Conservation (phyloP, 2,113 vertebrate species). For the Perca flavescens region DNA sequence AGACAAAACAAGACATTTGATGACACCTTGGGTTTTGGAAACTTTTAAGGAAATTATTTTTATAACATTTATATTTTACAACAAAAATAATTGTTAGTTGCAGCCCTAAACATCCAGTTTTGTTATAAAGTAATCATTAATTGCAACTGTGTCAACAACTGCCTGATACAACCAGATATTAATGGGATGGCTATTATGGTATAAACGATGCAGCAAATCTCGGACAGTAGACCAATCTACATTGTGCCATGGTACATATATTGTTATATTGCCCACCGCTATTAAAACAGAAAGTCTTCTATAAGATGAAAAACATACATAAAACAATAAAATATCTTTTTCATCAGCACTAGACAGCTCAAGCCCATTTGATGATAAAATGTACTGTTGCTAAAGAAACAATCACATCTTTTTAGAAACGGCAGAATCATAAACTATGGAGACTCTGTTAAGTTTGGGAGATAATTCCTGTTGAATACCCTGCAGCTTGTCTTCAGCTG, state of each 20-base stretch:
- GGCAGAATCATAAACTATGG: background rate
- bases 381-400: background rate
- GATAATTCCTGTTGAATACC: slow-evolving; percentile 12
- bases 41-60: too few species aligned
- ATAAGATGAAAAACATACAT: background rate
- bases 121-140: background rate
- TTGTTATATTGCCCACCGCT: background rate
- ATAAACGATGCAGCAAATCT: background rate
- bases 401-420: slow-evolving; percentile 7
- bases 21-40: background rate
- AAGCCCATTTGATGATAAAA: background rate
- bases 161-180: background rate
- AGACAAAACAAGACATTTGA: background rate
- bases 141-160: background rate
- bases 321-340: background rate
- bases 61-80: too few species aligned
- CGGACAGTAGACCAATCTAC: background rate
- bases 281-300: background rate
- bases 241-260: background rate
- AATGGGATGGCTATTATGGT: background rate
- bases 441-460: slow-evolving; percentile 3
- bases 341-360: background rate
- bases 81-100: too few species aligned
- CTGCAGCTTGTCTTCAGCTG: background rate
- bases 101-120: background rate